Percentiles rank a stretch among this genome's conserved stretches.
Evolutionary conservation across 1,140 invertebrate genomes (phyloP).

Genomic region (Heliconius melpomene): DNA sequence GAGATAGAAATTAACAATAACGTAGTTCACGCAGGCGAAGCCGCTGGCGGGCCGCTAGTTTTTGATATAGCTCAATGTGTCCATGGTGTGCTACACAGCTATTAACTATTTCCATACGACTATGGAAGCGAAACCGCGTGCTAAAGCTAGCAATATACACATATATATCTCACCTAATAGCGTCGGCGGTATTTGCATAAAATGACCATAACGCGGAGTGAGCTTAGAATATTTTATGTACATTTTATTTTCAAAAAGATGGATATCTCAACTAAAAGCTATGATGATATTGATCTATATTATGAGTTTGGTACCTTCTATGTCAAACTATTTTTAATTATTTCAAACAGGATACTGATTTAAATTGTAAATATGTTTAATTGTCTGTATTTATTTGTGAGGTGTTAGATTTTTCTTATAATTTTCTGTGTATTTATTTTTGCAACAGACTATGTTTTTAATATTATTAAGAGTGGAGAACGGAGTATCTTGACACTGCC

Average conservation of each 20-base stretch:
- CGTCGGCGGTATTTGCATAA: conserved; percentile 63
- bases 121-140: too few species aligned
- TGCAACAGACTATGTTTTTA: too few species aligned
- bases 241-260: conserved; percentile 7
- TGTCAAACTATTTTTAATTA: neutral
- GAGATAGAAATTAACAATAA: too few species aligned
- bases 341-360: neutral
- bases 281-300: conserved; percentile 5
- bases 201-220: conserved; percentile 57
- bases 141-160: conserved; percentile 26
- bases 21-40: too few species aligned
- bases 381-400: neutral
- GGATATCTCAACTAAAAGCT: neutral
- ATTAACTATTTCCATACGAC: too few species aligned
- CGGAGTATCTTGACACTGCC: too few species aligned
- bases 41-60: too few species aligned
- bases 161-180: conserved; percentile 57
- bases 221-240: conserved; percentile 5
- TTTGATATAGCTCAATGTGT: too few species aligned
- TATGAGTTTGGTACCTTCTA: neutral
- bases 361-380: neutral
- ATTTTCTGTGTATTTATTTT: too few species aligned
- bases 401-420: too few species aligned
- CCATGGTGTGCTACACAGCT: too few species aligned
- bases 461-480: too few species aligned